Conservation (phyloP, 2,797 vertebrate genomes). For the Emys orbicularis region DNA sequence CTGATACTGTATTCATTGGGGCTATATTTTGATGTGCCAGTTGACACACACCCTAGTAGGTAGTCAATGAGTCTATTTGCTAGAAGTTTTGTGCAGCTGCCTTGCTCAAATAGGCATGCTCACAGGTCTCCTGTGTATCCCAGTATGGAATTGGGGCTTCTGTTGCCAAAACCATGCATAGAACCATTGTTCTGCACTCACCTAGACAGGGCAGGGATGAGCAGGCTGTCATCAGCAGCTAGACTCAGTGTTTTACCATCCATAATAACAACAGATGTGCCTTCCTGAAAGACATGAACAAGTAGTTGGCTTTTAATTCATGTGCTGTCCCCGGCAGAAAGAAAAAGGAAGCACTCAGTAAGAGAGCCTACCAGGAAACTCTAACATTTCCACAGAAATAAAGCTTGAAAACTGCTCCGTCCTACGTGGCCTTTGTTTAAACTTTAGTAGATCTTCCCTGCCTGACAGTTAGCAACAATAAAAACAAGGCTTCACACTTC, state of each 20-base stretch:
- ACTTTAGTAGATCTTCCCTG: not conserved
- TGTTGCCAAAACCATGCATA: not conserved
- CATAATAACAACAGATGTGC: constrained; percentile 84
- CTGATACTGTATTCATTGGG: not conserved
- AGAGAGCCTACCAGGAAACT: not conserved
- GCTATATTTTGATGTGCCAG: not conserved
- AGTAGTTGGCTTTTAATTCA: not conserved
- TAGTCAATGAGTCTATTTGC: not conserved
- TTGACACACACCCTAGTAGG: not conserved
- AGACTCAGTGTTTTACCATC: constrained; percentile 79
- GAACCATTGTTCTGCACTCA: constrained; percentile 81
- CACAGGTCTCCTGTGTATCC: not conserved
- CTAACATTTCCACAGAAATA: not conserved
- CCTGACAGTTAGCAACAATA: not conserved
- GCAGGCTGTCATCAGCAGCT: constrained; percentile 87
- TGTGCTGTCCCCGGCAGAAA: not conserved
- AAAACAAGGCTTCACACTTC: not conserved
- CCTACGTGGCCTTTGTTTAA: not conserved
- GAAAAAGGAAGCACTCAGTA: not conserved
- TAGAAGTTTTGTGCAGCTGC: not conserved
- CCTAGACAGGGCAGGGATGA: constrained; percentile 85
- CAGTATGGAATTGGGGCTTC: not conserved
- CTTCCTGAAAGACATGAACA: constrained; percentile 84
- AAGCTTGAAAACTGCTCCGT: not conserved
- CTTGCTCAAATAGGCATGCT: not conserved